phyloP scores from a whole-genome alignment of 2,888 invertebrate genomes.

The Isoperla grammatica region DNA sequence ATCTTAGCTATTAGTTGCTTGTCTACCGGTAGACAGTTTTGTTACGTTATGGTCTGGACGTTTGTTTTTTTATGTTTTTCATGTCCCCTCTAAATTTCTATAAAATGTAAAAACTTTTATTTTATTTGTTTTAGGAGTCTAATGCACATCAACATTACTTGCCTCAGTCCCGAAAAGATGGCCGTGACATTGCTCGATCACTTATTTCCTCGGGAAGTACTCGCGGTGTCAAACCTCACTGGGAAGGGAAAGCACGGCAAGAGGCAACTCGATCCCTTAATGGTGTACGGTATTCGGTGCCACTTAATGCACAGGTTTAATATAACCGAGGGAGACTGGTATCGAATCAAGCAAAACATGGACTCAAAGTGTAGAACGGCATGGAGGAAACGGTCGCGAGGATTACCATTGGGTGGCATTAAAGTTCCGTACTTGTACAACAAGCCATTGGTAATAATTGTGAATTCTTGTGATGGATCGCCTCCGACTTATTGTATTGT shows the following conservation, averaged over 20 bases:
- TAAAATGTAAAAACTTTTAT: too few species aligned
- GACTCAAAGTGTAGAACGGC: slow-evolving; percentile 51
- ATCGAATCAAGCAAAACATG: slow-evolving; percentile 49
- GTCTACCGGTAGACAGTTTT: too few species aligned
- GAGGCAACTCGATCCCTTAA: slow-evolving; percentile 48
- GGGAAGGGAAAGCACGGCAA: slow-evolving; percentile 49
- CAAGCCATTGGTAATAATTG: too few species aligned
- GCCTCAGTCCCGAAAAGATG: slow-evolving; percentile 50
- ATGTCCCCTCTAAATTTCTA: too few species aligned
- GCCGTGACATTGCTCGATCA: slow-evolving; percentile 48
- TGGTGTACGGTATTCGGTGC: slow-evolving; percentile 44
- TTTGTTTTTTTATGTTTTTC: too few species aligned
- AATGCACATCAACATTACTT: slow-evolving; percentile 48
- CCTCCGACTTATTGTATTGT: too few species aligned
- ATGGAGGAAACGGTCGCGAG: slow-evolving; percentile 38
- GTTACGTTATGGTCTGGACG: too few species aligned
- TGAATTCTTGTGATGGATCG: too few species aligned
- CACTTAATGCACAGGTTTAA: slow-evolving; percentile 47
- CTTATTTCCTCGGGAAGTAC: slow-evolving; percentile 47
- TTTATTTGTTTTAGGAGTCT: slow-evolving; percentile 37
- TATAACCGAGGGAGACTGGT: slow-evolving; percentile 49
- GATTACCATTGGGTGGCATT: slow-evolving; percentile 27
- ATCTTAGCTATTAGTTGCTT: too few species aligned
- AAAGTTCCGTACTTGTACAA: too few species aligned
- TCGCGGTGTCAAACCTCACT: slow-evolving; percentile 48